Percentiles rank a stretch among this genome's conserved stretches.
These are phyloP conservation scores for Eufriesea mexicana DNA, from an alignment of 1,140 invertebrate genomes.

Conservation along the genomic window DNA sequence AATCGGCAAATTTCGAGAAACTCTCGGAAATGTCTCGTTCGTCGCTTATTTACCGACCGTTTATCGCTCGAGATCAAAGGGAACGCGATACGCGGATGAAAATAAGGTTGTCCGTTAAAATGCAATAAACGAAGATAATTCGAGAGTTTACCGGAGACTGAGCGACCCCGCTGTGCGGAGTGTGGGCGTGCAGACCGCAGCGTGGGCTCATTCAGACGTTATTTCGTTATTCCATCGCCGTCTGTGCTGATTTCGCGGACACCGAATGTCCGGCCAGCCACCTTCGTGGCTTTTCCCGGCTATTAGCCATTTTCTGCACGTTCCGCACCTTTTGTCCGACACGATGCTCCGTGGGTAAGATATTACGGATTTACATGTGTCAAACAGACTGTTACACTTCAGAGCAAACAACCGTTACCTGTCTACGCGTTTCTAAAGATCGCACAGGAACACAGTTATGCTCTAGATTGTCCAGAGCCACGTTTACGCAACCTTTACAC, in stretches of 20 bases:
- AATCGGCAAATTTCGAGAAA: not conserved
- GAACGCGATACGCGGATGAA: too few relatives aligned
- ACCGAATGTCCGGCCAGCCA: slow-evolving; percentile 6
- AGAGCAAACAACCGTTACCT: slow-evolving; percentile 30
- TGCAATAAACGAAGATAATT: not conserved
- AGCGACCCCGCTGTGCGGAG: slow-evolving; percentile 7
- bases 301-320: slow-evolving; percentile 41
- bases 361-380: slow-evolving; percentile 33
- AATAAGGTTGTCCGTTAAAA: not conserved
- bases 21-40: not conserved
- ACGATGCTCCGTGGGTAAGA: slow-evolving; percentile 40
- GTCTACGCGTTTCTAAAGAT: not conserved
- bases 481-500: not conserved
- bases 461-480: not conserved
- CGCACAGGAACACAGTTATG: not conserved
- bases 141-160: not conserved
- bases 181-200: slow-evolving; percentile 57
- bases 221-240: slow-evolving; percentile 60
- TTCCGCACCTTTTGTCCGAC: slow-evolving; percentile 31
- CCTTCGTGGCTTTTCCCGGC: slow-evolving; percentile 31
- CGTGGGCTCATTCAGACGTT: slow-evolving; percentile 71
- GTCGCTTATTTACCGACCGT: too few relatives aligned
- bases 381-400: slow-evolving; percentile 26
- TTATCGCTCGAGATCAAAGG: not conserved
- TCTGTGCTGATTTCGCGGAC: slow-evolving; percentile 46